These are phyloP conservation scores for Chiloscyllium punctatum DNA, from an alignment of 2,797 vertebrate genomes.

Conservation along the genomic window DNA sequence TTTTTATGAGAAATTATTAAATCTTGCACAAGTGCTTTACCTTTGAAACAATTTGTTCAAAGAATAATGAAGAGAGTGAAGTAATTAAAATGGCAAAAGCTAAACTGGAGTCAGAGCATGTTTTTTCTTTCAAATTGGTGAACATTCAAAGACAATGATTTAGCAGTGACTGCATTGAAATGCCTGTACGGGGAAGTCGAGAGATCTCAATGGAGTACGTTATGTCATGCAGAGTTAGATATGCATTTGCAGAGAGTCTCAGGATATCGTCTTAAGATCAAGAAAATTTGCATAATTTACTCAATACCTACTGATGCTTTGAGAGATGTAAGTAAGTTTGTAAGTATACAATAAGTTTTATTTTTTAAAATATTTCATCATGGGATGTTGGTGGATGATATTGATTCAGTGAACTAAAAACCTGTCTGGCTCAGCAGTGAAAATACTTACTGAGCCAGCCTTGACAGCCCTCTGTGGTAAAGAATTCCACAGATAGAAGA, in stretches of 20 bases:
- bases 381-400: too few species aligned
- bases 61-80: not conserved
- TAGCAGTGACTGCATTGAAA: not conserved
- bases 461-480: too few species aligned
- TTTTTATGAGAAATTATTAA: not conserved
- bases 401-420: too few species aligned
- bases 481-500: too few species aligned
- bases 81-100: not conserved
- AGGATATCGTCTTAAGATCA: not conserved
- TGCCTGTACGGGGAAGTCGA: not conserved
- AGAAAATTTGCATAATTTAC: not conserved
- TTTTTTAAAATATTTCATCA: too few species aligned
- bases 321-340: not conserved
- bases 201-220: constrained; percentile 1
- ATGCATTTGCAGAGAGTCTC: not conserved
- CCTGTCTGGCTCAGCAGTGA: too few species aligned
- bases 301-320: not conserved
- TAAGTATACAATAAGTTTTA: not conserved
- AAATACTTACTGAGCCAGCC: too few species aligned
- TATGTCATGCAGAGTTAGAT: not conserved
- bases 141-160: not conserved
- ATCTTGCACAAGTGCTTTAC: not conserved
- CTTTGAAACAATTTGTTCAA: too few species aligned
- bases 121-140: not conserved
- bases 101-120: not conserved